A percentile compares a stretch with the other conserved stretches of the same genome.
Conservation (phyloP, 2,113 vertebrate species). For the Leucopsar rothschildi region DNA sequence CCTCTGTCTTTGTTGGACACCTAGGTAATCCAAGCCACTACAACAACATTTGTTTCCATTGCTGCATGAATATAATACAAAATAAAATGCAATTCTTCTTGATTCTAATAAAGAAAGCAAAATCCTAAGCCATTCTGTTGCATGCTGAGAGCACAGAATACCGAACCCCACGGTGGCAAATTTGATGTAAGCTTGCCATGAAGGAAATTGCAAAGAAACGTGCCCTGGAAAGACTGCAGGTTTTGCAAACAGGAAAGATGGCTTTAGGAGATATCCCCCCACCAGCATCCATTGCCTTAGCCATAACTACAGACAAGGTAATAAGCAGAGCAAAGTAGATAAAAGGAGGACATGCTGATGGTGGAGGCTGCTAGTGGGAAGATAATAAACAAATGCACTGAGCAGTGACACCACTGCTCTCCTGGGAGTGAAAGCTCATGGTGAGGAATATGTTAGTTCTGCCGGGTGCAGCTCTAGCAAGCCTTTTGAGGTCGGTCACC, state of each 20-base stretch:
- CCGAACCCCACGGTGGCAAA: accelerated
- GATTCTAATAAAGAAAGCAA: neutral
- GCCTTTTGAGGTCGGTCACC: neutral
- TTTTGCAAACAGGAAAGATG: neutral
- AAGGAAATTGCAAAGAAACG: neutral
- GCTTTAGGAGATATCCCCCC: neutral
- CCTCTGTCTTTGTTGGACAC: neutral
- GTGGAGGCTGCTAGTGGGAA: accelerated
- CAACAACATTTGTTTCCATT: neutral
- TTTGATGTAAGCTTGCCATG: neutral
- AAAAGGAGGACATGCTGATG: neutral
- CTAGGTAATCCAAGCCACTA: neutral
- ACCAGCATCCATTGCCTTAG: neutral
- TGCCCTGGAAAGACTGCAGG: neutral
- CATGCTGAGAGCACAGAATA: neutral
- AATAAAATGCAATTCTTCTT: neutral
- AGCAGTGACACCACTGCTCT: neutral
- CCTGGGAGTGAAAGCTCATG: neutral
- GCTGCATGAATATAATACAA: neutral
- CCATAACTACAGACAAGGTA: neutral
- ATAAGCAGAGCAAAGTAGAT: neutral
- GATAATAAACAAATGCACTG: neutral
- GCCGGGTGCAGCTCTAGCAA: neutral
- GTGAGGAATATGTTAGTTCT: neutral
- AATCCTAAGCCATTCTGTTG: neutral